Evolutionary conservation across 2,888 invertebrate genomes (phyloP).

Genomic region (Phrixothrix hirtus): DNA sequence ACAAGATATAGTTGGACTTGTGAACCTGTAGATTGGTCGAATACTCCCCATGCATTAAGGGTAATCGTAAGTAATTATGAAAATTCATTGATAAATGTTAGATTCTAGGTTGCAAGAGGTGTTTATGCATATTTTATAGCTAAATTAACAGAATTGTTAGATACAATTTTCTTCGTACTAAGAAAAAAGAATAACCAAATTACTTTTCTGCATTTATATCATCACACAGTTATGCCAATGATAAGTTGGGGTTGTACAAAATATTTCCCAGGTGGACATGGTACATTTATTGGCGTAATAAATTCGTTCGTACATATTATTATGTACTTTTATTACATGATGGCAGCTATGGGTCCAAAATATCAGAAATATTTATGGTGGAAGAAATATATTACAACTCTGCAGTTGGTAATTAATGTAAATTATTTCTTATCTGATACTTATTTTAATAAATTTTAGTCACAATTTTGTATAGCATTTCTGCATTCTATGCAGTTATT

Average conservation of each 20-base stretch:
- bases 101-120: slow-evolving; percentile 65
- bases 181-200: slow-evolving; percentile 90
- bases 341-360: slow-evolving; percentile 75
- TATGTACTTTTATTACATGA: slow-evolving; percentile 81
- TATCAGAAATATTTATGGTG: slow-evolving; percentile 75
- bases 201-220: slow-evolving; percentile 88
- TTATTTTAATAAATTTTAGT: slow-evolving; percentile 58
- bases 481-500: slow-evolving; percentile 83
- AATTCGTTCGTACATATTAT: slow-evolving; percentile 79
- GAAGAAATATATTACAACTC: slow-evolving; percentile 81
- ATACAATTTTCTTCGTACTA: slow-evolving; percentile 91
- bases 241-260: slow-evolving; percentile 92
- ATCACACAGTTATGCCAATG: slow-evolving; percentile 94
- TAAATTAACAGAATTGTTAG: slow-evolving; percentile 87
- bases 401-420: slow-evolving; percentile 69
- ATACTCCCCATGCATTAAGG: slow-evolving; percentile 73
- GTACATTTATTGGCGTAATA: slow-evolving; percentile 69
- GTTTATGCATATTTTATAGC: slow-evolving; percentile 87
- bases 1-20: slow-evolving; percentile 86
- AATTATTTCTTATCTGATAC: background rate
- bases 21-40: slow-evolving; percentile 87
- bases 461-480: slow-evolving; percentile 88
- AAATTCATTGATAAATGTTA: background rate
- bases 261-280: slow-evolving; percentile 76
- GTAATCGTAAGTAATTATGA: slow-evolving; percentile 57